Base-by-base conservation (phyloP, 2,797 vertebrate species). In the Epinephelus awoara region DNA sequence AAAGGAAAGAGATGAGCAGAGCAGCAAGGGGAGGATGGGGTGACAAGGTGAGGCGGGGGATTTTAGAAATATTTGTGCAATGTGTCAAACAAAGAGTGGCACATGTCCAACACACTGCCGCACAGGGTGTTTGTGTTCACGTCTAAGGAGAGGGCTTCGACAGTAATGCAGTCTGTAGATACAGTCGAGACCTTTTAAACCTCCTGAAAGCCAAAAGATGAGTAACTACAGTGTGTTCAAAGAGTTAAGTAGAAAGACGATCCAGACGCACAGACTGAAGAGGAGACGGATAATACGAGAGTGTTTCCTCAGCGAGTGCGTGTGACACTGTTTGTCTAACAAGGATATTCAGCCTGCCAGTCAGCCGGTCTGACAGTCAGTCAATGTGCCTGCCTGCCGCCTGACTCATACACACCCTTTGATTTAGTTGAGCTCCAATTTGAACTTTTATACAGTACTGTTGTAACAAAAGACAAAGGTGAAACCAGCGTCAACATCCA, bases 311-410 rank as follows among this genome's bases (percentile, higher is more conserved):
- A 6, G 50, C 14, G 47, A 74, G 58, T 56, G 25, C 46, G 65
- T 42, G 82, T 72, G 78, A 67, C 84, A 78, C 18, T 91, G 72
- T 91, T 92, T 88, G 82, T 79, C 74, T 71, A 86, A 72, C 14
- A 64, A 74, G 49, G 74, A 83, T 29, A 77, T 66, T 72, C 46
- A 23, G 58, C 55, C 67, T 75, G 75, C 64, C 79, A 70, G 73
- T 66, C 66, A 56, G 44, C 72, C 61, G 0, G 77, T 46, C 49
- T 1, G 23, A 23, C 54, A 83, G 66, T 73, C 83, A 76, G 80
- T 77, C 72, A 47, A 58, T 34, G 25, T 47, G 80, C 72, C 59
- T 71, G 84, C 68, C 58, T 66, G 71, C 55, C 2, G 77, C 64
- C 75, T 75, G 79, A 87, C 54, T 87, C 58, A 74, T 6, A 64